phyloP scores from a whole-genome alignment of 2,888 invertebrate genomes.

The Clitarchus hookeri region DNA sequence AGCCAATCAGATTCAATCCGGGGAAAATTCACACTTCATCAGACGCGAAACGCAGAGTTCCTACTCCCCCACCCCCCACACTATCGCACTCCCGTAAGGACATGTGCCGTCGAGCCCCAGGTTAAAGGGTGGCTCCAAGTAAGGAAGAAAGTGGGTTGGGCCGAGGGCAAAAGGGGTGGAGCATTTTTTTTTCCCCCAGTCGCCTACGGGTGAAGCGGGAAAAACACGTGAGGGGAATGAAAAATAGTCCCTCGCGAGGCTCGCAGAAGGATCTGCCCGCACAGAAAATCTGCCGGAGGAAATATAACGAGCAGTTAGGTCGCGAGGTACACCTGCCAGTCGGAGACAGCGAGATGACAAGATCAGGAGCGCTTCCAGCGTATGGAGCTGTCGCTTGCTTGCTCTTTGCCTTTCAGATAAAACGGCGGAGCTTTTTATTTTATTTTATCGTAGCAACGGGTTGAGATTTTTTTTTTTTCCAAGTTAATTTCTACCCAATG shows the following conservation, averaged over 20 bases:
- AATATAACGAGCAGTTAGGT: neutral
- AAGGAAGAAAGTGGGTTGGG: neutral
- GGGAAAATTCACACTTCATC: conserved; percentile 27
- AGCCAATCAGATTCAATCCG: conserved; percentile 24
- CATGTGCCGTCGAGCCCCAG: neutral
- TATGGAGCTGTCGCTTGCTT: neutral
- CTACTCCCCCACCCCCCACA: neutral
- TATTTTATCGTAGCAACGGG: too few species aligned
- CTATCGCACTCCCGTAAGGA: neutral
- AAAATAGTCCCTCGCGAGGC: neutral
- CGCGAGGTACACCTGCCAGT: neutral
- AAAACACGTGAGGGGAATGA: conserved; percentile 4
- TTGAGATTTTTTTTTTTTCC: too few species aligned
- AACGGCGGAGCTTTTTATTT: neutral
- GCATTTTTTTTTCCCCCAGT: neutral
- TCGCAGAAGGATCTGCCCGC: neutral
- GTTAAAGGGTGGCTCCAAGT: neutral
- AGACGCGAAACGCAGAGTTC: conserved; percentile 18
- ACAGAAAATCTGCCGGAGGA: neutral
- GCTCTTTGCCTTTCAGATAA: neutral
- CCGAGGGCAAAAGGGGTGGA: neutral
- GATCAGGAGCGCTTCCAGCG: too few species aligned
- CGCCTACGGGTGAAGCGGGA: neutral
- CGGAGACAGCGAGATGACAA: neutral
- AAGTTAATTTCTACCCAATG: too few species aligned